Evolutionary conservation across 2,797 vertebrate genomes (phyloP).

Genomic region (Diplodus puntazzo): DNA sequence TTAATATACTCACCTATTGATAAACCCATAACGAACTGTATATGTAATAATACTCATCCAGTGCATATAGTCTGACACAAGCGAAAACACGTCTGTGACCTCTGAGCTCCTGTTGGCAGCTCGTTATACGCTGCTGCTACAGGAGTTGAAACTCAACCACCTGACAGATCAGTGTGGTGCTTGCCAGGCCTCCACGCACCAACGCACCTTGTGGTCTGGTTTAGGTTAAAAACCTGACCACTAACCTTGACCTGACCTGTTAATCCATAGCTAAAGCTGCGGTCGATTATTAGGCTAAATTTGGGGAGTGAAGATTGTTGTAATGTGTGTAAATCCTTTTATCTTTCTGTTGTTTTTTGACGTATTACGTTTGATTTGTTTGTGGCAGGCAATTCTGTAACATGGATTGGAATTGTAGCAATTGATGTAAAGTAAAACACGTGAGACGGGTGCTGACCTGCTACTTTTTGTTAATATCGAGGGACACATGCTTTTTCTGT

Average conservation of each 20-base stretch:
- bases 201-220: constrained; percentile 56
- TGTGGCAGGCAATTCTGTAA: constrained; percentile 56
- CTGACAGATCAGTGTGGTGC: constrained; percentile 16
- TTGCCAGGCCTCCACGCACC: constrained; percentile 25
- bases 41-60: constrained; percentile 41
- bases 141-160: background rate
- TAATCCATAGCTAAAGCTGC: background rate
- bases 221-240: constrained; percentile 34
- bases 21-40: constrained; percentile 52
- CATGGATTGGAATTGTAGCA: constrained; percentile 54
- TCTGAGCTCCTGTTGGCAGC: constrained; percentile 34
- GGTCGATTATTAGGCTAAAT: constrained; percentile 8
- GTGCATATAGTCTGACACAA: constrained; percentile 42
- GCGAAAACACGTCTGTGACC: constrained; percentile 23
- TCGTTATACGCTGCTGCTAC: constrained; percentile 19
- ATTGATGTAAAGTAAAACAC: constrained; percentile 25
- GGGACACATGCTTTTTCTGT: constrained; percentile 28
- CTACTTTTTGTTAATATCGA: constrained; percentile 43
- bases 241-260: constrained; percentile 31
- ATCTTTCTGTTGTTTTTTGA: constrained; percentile 16
- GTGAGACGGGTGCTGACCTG: constrained; percentile 42
- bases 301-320: constrained; percentile 37
- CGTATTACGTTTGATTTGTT: constrained; percentile 55
- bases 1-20: constrained; percentile 37
- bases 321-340: constrained; percentile 48